phyloP scores from a whole-genome alignment of 92 coral and sea anemone genomes.

The Phenganax marumi region DNA sequence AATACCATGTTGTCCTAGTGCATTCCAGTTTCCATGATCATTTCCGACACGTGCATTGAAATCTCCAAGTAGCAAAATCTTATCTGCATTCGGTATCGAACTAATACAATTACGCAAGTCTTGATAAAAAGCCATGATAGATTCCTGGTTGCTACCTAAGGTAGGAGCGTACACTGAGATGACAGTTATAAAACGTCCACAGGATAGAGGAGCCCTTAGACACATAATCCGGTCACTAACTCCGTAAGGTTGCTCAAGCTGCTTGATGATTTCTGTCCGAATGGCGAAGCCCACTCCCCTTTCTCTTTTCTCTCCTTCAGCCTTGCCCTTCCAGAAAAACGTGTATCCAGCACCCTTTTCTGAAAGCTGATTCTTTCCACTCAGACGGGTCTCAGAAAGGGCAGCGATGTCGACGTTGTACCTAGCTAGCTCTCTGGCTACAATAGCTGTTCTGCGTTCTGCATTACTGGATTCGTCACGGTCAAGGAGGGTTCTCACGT shows the following conservation, averaged over 20 bases:
- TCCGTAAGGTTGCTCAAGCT: background rate
- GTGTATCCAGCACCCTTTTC: slow-evolving; percentile 13
- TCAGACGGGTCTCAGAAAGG: slow-evolving; percentile 29
- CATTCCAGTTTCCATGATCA: slow-evolving; percentile 15
- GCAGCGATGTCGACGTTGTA: slow-evolving; percentile 1
- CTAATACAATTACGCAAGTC: background rate
- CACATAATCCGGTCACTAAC: background rate
- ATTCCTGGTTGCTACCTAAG: background rate
- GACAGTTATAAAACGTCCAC: background rate
- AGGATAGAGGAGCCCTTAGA: background rate
- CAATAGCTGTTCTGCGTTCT: background rate
- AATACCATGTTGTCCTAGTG: slow-evolving; percentile 27
- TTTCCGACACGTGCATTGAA: slow-evolving; percentile 43
- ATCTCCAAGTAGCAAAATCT: background rate
- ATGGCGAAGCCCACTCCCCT: slow-evolving; percentile 41
- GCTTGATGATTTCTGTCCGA: slow-evolving; percentile 17
- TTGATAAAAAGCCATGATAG: background rate
- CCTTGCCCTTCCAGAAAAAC: slow-evolving; percentile 30
- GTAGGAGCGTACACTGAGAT: background rate
- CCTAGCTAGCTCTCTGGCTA: background rate
- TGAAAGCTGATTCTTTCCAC: background rate
- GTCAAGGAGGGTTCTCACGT: too few species aligned
- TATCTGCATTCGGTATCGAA: background rate
- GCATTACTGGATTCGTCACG: background rate
- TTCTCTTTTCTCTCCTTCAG: background rate